Percentiles rank a stretch among this genome's conserved stretches.
phyloP scores from a whole-genome alignment of 23 tunicate genomes.

The Pegea sp. region DNA sequence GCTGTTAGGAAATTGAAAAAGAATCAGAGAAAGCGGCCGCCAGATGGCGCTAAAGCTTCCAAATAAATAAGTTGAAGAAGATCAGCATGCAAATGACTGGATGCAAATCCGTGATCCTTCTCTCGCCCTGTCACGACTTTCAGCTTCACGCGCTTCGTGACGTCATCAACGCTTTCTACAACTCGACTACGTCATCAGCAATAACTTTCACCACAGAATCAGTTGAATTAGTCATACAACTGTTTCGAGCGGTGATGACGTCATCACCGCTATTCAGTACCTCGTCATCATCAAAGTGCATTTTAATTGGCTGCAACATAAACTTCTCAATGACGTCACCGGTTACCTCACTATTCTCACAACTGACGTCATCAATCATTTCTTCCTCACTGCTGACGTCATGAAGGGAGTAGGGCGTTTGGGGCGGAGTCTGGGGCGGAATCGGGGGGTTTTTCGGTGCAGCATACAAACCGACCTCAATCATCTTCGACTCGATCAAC shows the following conservation, averaged over 20 bases:
- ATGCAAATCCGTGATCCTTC: too few relatives aligned
- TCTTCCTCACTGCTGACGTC: conserved; percentile 2
- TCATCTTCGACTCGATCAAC: conserved; percentile 26
- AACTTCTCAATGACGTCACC: conserved; percentile 2
- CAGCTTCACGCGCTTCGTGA: neutral
- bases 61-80: too few relatives aligned
- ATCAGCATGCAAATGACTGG: too few relatives aligned
- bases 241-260: too few relatives aligned
- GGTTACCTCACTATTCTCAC: neutral
- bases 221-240: too few relatives aligned
- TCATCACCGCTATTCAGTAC: neutral
- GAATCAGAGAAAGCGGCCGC: too few relatives aligned
- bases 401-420: neutral
- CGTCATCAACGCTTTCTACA: neutral
- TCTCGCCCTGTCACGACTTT: neutral
- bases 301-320: conserved; percentile 27
- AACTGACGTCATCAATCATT: conserved; percentile 1
- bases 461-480: conserved; percentile 56
- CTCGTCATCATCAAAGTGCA: conserved; percentile 44
- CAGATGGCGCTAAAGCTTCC: too few relatives aligned
- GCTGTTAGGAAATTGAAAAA: too few relatives aligned
- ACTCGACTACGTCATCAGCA: too few relatives aligned
- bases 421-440: conserved; percentile 7
- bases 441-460: conserved; percentile 65
- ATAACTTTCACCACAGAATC: too few relatives aligned